phyloP scores from a whole-genome alignment of 2,888 invertebrate genomes.

The Anoplius nigerrimus region DNA sequence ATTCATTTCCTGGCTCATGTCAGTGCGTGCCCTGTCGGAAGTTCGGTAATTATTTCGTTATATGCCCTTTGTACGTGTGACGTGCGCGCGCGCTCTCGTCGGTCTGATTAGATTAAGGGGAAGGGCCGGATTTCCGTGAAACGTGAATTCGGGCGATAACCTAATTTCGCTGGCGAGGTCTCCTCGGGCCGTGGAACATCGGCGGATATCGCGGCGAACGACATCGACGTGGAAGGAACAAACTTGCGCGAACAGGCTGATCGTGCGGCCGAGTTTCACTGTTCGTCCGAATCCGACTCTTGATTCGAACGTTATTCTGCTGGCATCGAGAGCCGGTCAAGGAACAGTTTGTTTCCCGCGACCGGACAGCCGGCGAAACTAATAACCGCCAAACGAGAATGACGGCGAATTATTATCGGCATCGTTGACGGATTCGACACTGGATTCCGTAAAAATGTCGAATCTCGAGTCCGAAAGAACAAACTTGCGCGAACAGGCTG shows the following conservation, averaged over 20 bases:
- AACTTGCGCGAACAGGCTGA: slow-evolving; percentile 11
- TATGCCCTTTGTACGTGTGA: too few relatives aligned
- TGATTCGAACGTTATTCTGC: not conserved
- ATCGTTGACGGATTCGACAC: too few relatives aligned
- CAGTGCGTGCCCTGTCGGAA: too few relatives aligned
- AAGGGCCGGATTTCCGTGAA: slow-evolving; percentile 5
- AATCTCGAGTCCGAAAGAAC: not conserved
- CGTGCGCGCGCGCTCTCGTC: too few relatives aligned
- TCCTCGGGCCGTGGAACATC: slow-evolving; percentile 14
- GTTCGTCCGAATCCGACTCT: not conserved
- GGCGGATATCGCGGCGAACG: slow-evolving; percentile 33
- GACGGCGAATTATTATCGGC: too few relatives aligned
- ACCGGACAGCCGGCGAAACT: too few relatives aligned
- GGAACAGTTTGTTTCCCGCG: too few relatives aligned
- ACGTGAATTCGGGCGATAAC: not conserved
- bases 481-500: slow-evolving; percentile 11
- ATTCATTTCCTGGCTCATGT: too few relatives aligned
- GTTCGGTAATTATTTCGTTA: too few relatives aligned
- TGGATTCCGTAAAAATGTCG: too few relatives aligned
- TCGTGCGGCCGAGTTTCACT: slow-evolving; percentile 1
- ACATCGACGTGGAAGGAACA: slow-evolving; percentile 24
- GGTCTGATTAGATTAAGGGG: not conserved
- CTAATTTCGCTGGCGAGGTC: slow-evolving; percentile 4
- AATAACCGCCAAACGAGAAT: too few relatives aligned
- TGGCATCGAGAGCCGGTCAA: not conserved